Conservation (phyloP, 2,888 invertebrate species). For the Dynastes hyllus region DNA sequence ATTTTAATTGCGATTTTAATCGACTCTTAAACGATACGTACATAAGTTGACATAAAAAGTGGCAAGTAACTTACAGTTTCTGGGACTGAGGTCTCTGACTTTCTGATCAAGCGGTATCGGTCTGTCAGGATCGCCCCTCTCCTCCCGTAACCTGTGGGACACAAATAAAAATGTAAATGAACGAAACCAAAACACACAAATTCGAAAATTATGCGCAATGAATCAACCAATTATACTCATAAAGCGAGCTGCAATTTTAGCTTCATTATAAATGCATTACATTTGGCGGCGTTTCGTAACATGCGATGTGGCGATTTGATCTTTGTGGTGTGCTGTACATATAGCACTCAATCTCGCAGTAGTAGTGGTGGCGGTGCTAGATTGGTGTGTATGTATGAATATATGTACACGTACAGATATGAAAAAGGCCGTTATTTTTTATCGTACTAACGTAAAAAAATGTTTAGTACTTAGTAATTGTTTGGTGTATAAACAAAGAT, state of each 20-base stretch:
- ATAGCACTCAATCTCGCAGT: background rate
- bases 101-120: constrained; percentile 87
- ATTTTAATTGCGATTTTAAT: no score
- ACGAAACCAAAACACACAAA: constrained; percentile 55
- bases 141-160: constrained; percentile 85
- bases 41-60: background rate
- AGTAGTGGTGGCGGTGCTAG: background rate
- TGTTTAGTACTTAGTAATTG: no score
- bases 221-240: constrained; percentile 61
- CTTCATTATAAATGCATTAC: constrained; percentile 70
- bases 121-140: constrained; percentile 88
- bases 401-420: no score
- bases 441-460: no score
- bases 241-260: constrained; percentile 65
- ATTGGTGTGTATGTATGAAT: background rate
- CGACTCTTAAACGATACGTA: background rate
- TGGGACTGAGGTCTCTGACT: constrained; percentile 88
- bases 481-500: background rate
- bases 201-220: constrained; percentile 61
- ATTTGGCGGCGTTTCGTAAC: constrained; percentile 62
- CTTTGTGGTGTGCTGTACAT: constrained; percentile 52
- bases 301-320: constrained; percentile 69
- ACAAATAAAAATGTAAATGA: constrained; percentile 59
- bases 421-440: no score
- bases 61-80: constrained; percentile 82